Evolutionary conservation across 2,113 vertebrate species (phyloP).

Genomic region (Leuciscus idus): DNA sequence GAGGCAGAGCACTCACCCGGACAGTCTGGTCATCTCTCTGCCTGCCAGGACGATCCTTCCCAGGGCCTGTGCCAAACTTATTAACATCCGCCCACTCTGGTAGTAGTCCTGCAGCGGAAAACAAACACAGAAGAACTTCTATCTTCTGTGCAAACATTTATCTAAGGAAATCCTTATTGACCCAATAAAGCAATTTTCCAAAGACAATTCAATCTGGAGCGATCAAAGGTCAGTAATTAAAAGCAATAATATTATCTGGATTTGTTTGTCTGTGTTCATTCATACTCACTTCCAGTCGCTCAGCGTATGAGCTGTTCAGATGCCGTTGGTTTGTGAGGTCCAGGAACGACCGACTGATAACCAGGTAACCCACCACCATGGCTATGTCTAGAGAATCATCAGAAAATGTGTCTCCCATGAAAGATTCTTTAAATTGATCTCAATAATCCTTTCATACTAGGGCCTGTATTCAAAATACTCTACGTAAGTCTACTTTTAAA

Average conservation of each 20-base stretch:
- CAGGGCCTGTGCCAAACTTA: conserved; percentile 94
- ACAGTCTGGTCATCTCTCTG: conserved; percentile 93
- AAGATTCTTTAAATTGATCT: background rate
- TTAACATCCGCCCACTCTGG: conserved; percentile 95
- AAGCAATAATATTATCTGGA: background rate
- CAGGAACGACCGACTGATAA: conserved; percentile 93
- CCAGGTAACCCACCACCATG: conserved; percentile 93
- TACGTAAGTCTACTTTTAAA: no score
- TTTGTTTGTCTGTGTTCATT: background rate
- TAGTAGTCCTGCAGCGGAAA: conserved; percentile 88
- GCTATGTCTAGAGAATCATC: conserved; percentile 81
- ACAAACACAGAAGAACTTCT: conserved; percentile 15
- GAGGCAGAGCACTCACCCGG: conserved; percentile 81
- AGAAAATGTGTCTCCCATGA: background rate
- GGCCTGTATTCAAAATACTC: no score
- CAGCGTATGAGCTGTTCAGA: conserved; percentile 84
- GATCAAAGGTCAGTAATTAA: background rate
- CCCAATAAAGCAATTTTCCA: conserved; percentile 1
- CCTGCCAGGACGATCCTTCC: conserved; percentile 96
- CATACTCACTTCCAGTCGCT: conserved; percentile 89
- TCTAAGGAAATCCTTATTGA: background rate
- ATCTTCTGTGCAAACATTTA: conserved; percentile 12
- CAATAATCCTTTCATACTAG: background rate
- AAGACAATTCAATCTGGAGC: background rate
- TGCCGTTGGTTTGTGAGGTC: conserved; percentile 82